A percentile compares a stretch with the other conserved stretches of the same genome.
Evolutionary conservation across 2,888 invertebrate genomes (phyloP).

Genomic region (Ennomos quercinarius): DNA sequence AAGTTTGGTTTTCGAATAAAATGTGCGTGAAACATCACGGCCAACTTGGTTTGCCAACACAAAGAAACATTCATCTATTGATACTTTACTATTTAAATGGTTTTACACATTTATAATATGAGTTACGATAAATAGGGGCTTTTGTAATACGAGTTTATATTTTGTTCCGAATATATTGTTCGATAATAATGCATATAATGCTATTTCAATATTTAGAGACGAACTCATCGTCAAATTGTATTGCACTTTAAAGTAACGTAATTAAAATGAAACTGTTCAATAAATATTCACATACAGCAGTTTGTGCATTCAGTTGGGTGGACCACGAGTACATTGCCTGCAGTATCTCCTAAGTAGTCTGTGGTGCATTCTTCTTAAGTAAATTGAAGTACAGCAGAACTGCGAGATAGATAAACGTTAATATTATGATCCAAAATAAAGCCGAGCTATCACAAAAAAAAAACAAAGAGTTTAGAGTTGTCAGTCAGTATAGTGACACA

Average conservation of each 20-base stretch:
- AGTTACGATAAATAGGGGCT: constrained; percentile 80
- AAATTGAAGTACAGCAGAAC: too few relatives aligned
- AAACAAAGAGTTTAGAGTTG: too few relatives aligned
- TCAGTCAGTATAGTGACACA: too few relatives aligned
- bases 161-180: constrained; percentile 78
- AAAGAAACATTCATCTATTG: constrained; percentile 82
- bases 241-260: constrained; percentile 24
- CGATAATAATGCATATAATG: constrained; percentile 81
- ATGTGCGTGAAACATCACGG: constrained; percentile 83
- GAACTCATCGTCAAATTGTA: constrained; percentile 27
- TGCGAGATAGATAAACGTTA: too few relatives aligned
- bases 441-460: too few relatives aligned
- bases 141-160: constrained; percentile 71
- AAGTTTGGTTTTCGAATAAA: constrained; percentile 69
- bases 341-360: too few relatives aligned
- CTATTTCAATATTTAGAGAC: constrained; percentile 77
- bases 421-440: too few relatives aligned
- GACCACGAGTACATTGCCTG: too few relatives aligned
- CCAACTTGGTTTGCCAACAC: constrained; percentile 84
- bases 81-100: constrained; percentile 83
- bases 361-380: too few relatives aligned
- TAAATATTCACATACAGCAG: not conserved
- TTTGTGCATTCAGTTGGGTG: too few relatives aligned
- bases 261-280: constrained; percentile 17
- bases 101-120: constrained; percentile 85